Evolutionary conservation across 2,113 vertebrate species (phyloP).

Genomic region (Motacilla tschutschensis): DNA sequence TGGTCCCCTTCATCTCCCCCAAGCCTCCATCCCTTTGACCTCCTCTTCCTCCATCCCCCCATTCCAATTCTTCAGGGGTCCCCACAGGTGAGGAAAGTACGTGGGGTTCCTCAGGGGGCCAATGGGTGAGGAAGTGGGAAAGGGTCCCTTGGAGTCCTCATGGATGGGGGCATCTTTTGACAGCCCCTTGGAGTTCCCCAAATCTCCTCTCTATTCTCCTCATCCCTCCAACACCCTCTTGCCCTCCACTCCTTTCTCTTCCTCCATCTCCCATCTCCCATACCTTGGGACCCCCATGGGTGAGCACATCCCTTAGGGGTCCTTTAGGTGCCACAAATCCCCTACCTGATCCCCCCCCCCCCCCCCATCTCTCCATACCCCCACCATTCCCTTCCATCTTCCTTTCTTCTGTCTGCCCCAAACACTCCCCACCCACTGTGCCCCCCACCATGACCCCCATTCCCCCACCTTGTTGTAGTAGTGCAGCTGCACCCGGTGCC

Average conservation of each 20-base stretch:
- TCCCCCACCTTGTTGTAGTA: constrained; percentile 91
- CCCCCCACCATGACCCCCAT: too few relatives aligned
- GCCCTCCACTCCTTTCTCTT: background rate
- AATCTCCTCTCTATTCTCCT: background rate
- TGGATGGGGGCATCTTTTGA: background rate
- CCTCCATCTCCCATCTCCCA: background rate
- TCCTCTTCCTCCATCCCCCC: background rate
- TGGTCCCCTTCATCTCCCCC: background rate
- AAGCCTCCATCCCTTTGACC: background rate
- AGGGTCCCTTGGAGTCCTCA: background rate
- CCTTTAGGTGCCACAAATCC: background rate
- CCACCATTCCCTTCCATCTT: background rate
- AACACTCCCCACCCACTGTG: background rate
- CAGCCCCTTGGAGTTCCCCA: background rate
- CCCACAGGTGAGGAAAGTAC: background rate
- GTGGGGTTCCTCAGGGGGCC: background rate
- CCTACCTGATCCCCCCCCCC: too few relatives aligned
- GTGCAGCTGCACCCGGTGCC: constrained; percentile 87
- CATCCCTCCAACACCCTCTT: background rate
- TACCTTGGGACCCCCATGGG: background rate
- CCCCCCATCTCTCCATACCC: background rate
- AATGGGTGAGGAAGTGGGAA: too few relatives aligned
- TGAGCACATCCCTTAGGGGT: background rate
- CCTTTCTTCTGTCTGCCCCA: background rate
- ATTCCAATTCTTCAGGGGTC: background rate